Base-by-base conservation (phyloP, 2,113 vertebrate species). In the Gasterosteus nipponicus region DNA sequence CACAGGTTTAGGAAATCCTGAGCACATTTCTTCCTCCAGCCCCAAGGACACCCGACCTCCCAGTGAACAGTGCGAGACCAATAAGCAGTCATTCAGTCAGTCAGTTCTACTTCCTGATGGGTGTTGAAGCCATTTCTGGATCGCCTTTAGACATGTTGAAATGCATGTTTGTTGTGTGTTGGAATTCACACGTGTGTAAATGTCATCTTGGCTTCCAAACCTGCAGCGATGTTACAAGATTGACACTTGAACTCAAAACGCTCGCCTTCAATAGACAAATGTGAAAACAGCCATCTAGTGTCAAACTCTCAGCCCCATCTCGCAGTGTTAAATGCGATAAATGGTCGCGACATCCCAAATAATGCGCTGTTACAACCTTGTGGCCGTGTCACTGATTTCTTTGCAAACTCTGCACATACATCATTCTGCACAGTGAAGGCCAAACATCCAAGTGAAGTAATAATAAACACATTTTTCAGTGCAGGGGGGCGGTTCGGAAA, bases 31-130 rank as follows among this genome's bases (percentile, higher is more conserved):
- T 84, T 85, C 86, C 80, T 33, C n/a, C 7, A 7, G 61, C 79
- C 70, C 69, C 10, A 54, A 54, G n/a, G 53, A 0, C 54, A 38
- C 74, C 63, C 49, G 38, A 29, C 81, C 58, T 59, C 53, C 72
- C 77, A 66, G 54, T 60, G 69, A 81, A 80, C 22, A 75, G 89
- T 82, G 85, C 84, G 85, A 89, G 83, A 87, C 89, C 87, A 91
- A 92, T 77, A 82, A 85, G 83, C 75, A 71, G 77, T 77, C 85
- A 68, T 90, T 89, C 89, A 84, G 91, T 89, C 81, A 79, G 71
- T 53, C 22, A 59, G 82, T 83, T 65, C 69, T 66, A 69, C 82
- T 90, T 94, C 90, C 91, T 92, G 79, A 87, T 86, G 86, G 71
- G 84, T 87, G 81, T 84, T 59, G 87, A 75, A 75, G 35, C 67